Conservation (phyloP, 2,797 vertebrate species). For the Gephyroberyx darwinii region DNA sequence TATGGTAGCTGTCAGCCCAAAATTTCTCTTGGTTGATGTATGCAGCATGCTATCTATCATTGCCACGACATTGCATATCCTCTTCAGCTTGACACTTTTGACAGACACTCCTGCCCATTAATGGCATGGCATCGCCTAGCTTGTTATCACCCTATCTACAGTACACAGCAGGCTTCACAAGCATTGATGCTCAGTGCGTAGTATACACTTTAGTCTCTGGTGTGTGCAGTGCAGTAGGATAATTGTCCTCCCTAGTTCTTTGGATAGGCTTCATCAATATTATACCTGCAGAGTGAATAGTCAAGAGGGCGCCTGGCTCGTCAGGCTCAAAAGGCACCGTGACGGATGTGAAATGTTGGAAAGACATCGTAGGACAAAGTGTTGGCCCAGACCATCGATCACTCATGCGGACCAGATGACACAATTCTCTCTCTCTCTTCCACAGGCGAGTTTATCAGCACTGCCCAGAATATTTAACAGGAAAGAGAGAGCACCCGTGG, state of each 20-base stretch:
- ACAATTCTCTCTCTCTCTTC: slow-evolving; percentile 57
- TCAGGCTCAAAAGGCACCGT: slow-evolving; percentile 45
- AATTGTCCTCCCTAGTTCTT: slow-evolving; percentile 19
- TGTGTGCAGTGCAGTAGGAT: slow-evolving; percentile 20
- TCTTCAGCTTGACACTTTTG: slow-evolving; percentile 64
- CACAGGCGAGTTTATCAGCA: slow-evolving; percentile 69
- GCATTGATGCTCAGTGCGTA: background rate
- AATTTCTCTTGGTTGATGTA: slow-evolving; percentile 50
- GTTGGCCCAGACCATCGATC: slow-evolving; percentile 72
- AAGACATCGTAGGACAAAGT: slow-evolving; percentile 74
- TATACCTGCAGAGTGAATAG: slow-evolving; percentile 41
- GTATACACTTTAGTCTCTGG: slow-evolving; percentile 14
- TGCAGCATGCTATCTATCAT: slow-evolving; percentile 72
- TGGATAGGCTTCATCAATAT: slow-evolving; percentile 39
- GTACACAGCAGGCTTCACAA: slow-evolving; percentile 5
- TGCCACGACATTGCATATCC: slow-evolving; percentile 63
- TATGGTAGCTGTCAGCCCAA: slow-evolving; percentile 64
- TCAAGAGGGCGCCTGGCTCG: slow-evolving; percentile 45
- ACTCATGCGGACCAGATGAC: slow-evolving; percentile 73
- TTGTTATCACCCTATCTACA: slow-evolving; percentile 60
- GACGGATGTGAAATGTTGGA: slow-evolving; percentile 70
- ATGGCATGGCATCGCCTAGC: slow-evolving; percentile 51
- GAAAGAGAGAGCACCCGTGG: slow-evolving; percentile 67
- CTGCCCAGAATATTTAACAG: slow-evolving; percentile 78
- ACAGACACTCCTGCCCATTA: slow-evolving; percentile 70